phyloP scores from a whole-genome alignment of 2,888 invertebrate genomes.

The Agriotes lineatus region DNA sequence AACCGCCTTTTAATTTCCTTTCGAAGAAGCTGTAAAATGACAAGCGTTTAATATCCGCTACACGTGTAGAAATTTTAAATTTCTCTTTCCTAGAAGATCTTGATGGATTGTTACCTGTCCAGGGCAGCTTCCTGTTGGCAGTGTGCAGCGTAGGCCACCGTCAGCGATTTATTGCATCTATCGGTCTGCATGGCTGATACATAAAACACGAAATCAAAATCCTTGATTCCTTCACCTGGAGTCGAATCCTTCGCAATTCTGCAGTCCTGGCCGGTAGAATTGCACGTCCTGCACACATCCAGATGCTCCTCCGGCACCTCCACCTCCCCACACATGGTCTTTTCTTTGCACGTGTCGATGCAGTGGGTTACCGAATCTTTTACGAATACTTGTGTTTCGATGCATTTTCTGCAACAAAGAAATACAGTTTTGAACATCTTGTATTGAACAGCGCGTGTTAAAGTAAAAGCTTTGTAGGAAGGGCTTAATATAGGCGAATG shows the following conservation, averaged over 20 bases:
- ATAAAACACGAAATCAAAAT: conserved; percentile 96
- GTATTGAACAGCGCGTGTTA: no score
- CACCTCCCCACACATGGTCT: conserved; percentile 97
- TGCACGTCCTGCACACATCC: conserved; percentile 91
- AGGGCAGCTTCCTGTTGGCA: conserved; percentile 96
- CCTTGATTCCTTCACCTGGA: conserved; percentile 77
- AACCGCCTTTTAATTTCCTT: no score
- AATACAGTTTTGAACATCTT: no score
- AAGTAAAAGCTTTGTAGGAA: no score
- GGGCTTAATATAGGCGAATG: no score
- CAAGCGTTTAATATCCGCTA: no score
- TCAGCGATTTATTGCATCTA: conserved; percentile 86
- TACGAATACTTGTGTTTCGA: conserved; percentile 88
- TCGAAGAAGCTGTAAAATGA: no score
- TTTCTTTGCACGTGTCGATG: conserved; percentile 83
- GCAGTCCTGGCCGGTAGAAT: conserved; percentile 88
- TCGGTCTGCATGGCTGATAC: conserved; percentile 95
- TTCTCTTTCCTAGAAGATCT: no score
- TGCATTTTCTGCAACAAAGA: conserved; percentile 80
- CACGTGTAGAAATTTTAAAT: no score
- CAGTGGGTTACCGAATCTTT: conserved; percentile 88
- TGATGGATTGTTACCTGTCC: conserved; percentile 75
- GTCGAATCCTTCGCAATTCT: conserved; percentile 69
- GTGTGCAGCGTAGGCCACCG: conserved; percentile 98
- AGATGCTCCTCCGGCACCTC: conserved; percentile 93